Conservation (phyloP, 2,888 invertebrate genomes). For the Brachyopa scutellaris region DNA sequence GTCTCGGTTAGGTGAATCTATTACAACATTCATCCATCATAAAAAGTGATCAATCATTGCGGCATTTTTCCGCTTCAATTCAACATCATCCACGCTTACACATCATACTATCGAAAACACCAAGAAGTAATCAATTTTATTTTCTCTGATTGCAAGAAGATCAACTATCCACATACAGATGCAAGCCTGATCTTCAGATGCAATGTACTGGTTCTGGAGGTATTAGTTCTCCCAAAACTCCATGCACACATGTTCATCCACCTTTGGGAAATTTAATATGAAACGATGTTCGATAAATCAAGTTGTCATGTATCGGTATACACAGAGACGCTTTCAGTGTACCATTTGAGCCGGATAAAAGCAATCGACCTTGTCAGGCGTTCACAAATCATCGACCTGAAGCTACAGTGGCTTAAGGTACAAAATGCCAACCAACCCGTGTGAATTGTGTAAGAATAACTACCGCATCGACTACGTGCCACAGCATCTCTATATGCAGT, state of each 20-base stretch:
- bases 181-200: not conserved
- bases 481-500: slow-evolving; percentile 25
- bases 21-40: slow-evolving; percentile 11
- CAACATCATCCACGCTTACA: not conserved
- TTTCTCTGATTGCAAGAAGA: no score
- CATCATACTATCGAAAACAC: no score
- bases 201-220: not conserved
- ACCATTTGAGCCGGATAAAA: slow-evolving; percentile 30
- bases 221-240: not conserved
- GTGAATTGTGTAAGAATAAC: slow-evolving; percentile 64
- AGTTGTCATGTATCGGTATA: slow-evolving; percentile 41
- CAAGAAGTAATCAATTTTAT: no score
- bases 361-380: slow-evolving; percentile 65
- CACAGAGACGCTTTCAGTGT: slow-evolving; percentile 39
- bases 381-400: slow-evolving; percentile 54
- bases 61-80: not conserved
- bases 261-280: slow-evolving; percentile 19
- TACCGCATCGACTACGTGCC: slow-evolving; percentile 24
- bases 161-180: slow-evolving; percentile 7
- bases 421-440: slow-evolving; percentile 32
- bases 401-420: not conserved
- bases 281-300: slow-evolving; percentile 60
- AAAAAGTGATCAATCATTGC: not conserved
- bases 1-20: no score
- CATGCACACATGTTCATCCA: slow-evolving; percentile 1